Base-by-base conservation (phyloP, 1,140 invertebrate species). In the Drosophila sp. region DNA sequence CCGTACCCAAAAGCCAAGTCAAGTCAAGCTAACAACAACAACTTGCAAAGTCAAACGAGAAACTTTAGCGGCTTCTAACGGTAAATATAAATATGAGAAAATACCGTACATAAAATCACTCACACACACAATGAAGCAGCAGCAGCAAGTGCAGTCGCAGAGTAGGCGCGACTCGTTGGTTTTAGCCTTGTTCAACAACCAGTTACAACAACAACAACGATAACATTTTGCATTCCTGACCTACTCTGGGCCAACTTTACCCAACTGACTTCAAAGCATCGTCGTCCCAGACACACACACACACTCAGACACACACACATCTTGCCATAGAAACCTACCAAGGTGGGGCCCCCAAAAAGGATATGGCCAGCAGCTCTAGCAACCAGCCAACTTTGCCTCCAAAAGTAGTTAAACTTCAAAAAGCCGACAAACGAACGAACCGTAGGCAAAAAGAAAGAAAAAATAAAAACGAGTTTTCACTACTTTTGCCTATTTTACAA, bases 401-500 rank as follows among this genome's bases (percentile, higher is more conserved):
- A 83, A 89, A 87, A 89, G 76, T 71, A 89, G 84, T 89, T 87
- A 83, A 87, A 84, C 83, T 86, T 86, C 83, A 89, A 89, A 47
- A 77, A 86, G 82, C 79, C 83, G 71, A 82, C 71, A 71, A 78
- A 63, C 64, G 32, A 60, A 72, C 66, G 17, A 17, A 17, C 17
- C 17, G 40, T 40, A 72, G 50, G 64, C 70, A 70, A 64, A 75
- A 73, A 38, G 60, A 62, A 32, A 67, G 27, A 41, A 61, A 56
- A 62, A 58, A 76, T 71, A 60, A 81, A 87, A 87, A 87, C 84
- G 55, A 89, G 83, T 87, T 87, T 89, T 87, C 80, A 87, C 83
- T 87, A 89, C 84, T 84, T 86, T 89, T 87, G 80, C 83, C 83
- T 83, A 87, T 83, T 87, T 83, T 71, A 83, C 84, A 86, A 78